Evolutionary conservation across 2,797 vertebrate species (phyloP), one percentile per base, ranked within the genome.

Genomic region (Manis crassicaudata): DNA sequence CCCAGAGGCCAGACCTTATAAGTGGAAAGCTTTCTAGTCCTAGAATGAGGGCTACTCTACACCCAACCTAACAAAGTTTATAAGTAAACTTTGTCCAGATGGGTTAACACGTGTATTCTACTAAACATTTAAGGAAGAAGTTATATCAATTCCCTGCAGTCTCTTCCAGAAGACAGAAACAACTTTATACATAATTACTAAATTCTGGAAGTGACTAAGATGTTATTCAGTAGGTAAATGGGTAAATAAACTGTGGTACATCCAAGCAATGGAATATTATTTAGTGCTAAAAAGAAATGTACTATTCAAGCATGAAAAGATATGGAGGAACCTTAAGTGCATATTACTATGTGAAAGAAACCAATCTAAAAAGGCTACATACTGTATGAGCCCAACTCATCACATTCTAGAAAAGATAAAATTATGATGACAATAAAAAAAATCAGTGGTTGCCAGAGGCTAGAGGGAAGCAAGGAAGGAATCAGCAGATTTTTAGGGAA

Each of bases 111-210:
- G 54, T 83, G 13, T 90, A 68, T n/a, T 86, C n/a, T 79, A 88
- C 4, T 9, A 94, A 92, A 94, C 54, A 86, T 40, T 54, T 93
- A 70, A 95, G 63, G 27, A 70, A 72, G 13, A 76, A 87, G 86
- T 70, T n/a, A 81, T 37, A 43, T 52, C 43, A 92, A 63, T 82
- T 92, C 23, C 75, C 23, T 89, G 60, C 17, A 96, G 73, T 89
- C 21, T 86, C n/a, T 77, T 82, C 25, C 13, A 73, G n/a, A 92
- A 68, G 23, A 89, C 2, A 97, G 7, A 88, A 81, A 46, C 7
- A 72, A 43, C 21, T 90, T 93, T 32, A 84, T 43, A 52, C 40
- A 63, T 52, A 85, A 88, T 18, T 92, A 52, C 52, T 16, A 70
- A 92, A 81, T 68, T 16, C 37, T 29, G 46, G 52, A 84, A 88